These are phyloP conservation scores for Pionites leucogaster DNA, from an alignment of 2,113 vertebrate species.

Conservation along the genomic window DNA sequence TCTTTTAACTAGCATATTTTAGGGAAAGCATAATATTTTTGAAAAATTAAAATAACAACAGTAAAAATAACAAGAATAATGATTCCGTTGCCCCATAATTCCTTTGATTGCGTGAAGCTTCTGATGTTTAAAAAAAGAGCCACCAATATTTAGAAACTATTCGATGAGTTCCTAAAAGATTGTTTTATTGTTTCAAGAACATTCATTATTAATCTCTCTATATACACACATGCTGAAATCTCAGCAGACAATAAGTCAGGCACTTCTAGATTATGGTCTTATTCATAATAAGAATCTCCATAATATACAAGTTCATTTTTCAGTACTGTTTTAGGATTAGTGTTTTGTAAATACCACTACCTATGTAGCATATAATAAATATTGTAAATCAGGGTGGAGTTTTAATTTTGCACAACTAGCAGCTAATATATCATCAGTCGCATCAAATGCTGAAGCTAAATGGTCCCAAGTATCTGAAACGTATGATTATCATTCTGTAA, in stretches of 20 bases:
- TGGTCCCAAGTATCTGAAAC: neutral
- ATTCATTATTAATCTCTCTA: neutral
- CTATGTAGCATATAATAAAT: neutral
- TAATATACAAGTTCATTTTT: neutral
- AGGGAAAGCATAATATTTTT: neutral
- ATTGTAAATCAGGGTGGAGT: neutral
- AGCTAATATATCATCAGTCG: neutral
- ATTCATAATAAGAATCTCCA: neutral
- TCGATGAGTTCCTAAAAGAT: neutral
- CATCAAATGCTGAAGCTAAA: neutral
- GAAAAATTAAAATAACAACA: neutral
- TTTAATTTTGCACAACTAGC: neutral
- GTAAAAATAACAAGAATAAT: neutral
- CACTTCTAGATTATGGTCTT: neutral
- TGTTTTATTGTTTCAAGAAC: neutral
- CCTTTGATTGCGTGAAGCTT: neutral
- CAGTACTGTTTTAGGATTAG: neutral
- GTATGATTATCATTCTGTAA: neutral
- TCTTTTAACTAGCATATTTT: neutral
- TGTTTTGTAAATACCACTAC: neutral
- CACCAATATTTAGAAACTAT: neutral
- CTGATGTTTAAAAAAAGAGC: neutral
- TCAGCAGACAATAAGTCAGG: neutral
- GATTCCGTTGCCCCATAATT: fast-evolving
- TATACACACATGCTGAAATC: neutral